Conservation (phyloP, 2,113 vertebrate genomes). For the Xyliphius kryptos region DNA sequence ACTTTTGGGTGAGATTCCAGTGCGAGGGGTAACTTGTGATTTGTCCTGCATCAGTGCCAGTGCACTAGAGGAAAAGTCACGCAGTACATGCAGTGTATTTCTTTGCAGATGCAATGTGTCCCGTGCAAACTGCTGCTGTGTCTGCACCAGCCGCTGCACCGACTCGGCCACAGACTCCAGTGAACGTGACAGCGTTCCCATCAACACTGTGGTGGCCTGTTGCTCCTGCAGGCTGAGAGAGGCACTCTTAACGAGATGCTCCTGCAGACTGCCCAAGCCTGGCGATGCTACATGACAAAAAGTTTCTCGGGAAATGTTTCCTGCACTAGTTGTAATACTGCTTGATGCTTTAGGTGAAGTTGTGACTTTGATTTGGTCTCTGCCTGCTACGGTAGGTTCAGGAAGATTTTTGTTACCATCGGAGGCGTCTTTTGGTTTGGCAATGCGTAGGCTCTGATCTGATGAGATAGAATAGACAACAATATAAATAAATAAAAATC, state of each 20-base stretch:
- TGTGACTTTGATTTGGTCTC: conserved; percentile 5
- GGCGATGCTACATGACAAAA: background rate
- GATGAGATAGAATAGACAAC: no score
- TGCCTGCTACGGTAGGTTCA: background rate
- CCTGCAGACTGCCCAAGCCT: conserved; percentile 8
- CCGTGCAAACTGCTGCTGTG: conserved; percentile 63
- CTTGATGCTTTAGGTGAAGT: background rate
- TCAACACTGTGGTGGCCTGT: conserved; percentile 55
- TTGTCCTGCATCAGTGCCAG: conserved; percentile 60
- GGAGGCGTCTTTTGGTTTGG: conserved; percentile 4
- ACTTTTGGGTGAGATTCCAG: background rate
- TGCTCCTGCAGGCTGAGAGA: conserved; percentile 64
- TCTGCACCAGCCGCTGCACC: conserved; percentile 62
- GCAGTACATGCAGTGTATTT: conserved; percentile 60
- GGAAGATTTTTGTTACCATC: conserved; percentile 17
- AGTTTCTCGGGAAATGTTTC: background rate
- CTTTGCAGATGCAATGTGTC: conserved; percentile 64
- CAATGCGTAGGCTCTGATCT: no score
- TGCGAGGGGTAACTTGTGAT: conserved; percentile 30
- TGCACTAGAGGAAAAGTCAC: conserved; percentile 59
- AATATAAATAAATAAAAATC: no score
- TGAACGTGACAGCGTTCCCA: conserved; percentile 60
- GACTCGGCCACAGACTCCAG: conserved; percentile 61
- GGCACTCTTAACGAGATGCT: conserved; percentile 51
- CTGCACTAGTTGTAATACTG: background rate